Base-by-base conservation (phyloP, 2,113 vertebrate species). In the Hydrolagus affinis region DNA sequence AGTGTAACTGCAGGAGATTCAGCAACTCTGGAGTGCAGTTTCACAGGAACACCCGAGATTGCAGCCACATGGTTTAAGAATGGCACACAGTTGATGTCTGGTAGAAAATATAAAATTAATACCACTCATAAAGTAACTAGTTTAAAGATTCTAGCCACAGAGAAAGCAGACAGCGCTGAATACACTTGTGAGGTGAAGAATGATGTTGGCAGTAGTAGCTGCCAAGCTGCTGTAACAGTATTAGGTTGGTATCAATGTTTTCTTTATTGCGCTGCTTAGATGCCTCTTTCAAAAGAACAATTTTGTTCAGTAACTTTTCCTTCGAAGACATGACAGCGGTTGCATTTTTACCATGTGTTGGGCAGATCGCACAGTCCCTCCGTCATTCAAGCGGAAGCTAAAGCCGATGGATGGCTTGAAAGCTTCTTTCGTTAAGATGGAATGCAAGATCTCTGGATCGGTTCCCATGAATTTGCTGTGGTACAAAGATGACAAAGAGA, bases 1-100 rank as follows among this genome's bases (percentile, higher is more conserved):
- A 98, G 96, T 91, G 97, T 99, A 87, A 98, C 98, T 74, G 95
- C 96, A 88, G 97, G 98, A 77, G 98, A 99, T 89, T 96, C 96
- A 85, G 97, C 96, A 87, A 97, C 94, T 11, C 90, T 99, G 89
- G 96, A 97, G 88, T 96, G 94, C 90, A 94, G 95, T 90, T 98
- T 97, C 93, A 95, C 94, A 0, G 98, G 98, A 91, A 98, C 97
- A 1, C 98, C 96, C 89, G 93, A 94, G 8, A 94, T 99, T 85
- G 96, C 91, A 89, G 94, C 92, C 86, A 96, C 90, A 87, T 99
- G 98, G 97, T 92, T 94, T 73, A 97, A 96, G 92, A 93, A 93
- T 66, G 95, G 96, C 75, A 95, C 95, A 85, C 96, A 97, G 89
- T 89, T 99, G 88, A 91, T 87, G 0, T 90, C 95, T 87, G 93